These are phyloP conservation scores for Apus apus DNA, from an alignment of 2,113 vertebrate genomes.

Conservation along the genomic window DNA sequence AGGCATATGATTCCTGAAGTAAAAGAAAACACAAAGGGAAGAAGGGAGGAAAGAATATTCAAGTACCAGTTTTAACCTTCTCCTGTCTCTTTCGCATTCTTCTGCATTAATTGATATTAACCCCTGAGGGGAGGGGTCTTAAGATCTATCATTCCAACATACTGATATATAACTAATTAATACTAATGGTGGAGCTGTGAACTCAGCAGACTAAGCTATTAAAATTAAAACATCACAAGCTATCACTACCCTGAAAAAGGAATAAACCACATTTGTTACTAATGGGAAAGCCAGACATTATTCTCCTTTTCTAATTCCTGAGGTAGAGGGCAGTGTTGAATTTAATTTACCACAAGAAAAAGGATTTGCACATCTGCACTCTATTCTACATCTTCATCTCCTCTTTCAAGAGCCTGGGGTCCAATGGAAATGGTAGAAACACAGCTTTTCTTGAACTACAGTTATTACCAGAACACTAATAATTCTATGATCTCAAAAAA, in stretches of 20 bases:
- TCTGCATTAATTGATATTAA: not conserved
- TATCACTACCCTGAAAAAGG: not conserved
- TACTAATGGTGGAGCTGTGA: conserved; percentile 26
- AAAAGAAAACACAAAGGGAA: not conserved
- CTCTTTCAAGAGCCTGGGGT: not conserved
- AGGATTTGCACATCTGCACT: not conserved
- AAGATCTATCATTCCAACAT: not conserved
- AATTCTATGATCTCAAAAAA: not conserved
- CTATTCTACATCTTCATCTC: not conserved
- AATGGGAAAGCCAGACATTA: not conserved
- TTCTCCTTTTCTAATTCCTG: not conserved
- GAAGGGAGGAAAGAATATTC: not conserved
- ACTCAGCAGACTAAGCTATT: not conserved
- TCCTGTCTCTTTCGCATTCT: not conserved
- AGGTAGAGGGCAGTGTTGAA: conserved; percentile 5
- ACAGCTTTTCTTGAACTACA: not conserved
- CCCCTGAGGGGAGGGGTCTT: not conserved
- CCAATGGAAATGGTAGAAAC: not conserved
- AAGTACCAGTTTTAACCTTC: not conserved
- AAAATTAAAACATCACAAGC: conserved; percentile 27
- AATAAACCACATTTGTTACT: not conserved
- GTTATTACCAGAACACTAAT: not conserved
- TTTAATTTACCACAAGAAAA: not conserved
- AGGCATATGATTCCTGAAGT: not conserved
- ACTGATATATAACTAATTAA: conserved; percentile 15